Conservation (phyloP, 2,113 vertebrate species). For the Clarias batrachus region DNA sequence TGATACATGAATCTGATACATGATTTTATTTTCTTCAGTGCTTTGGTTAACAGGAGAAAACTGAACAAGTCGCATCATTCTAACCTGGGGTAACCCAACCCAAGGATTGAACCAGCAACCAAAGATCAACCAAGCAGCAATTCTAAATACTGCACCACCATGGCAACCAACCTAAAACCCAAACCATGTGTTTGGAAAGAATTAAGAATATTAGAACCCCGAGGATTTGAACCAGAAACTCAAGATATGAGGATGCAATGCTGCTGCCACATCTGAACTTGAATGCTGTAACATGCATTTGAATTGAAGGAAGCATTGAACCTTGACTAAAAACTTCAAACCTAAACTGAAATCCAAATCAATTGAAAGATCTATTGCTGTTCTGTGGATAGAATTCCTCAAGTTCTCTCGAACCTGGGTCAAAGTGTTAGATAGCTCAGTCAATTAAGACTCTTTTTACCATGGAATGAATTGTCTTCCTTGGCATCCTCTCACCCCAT, state of each 20-base stretch:
- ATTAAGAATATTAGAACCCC: not conserved
- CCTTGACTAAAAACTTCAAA: not conserved
- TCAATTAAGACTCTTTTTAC: slow-evolving; percentile 12
- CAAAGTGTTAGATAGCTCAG: slow-evolving; percentile 21
- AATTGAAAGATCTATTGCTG: not conserved
- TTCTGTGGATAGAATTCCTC: not conserved
- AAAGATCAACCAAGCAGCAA: not conserved
- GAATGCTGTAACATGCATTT: not conserved
- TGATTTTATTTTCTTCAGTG: no score
- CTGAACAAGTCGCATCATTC: not conserved
- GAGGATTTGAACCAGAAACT: not conserved
- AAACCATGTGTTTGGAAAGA: not conserved
- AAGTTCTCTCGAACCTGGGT: not conserved
- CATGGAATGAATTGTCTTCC: not conserved
- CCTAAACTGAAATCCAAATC: not conserved
- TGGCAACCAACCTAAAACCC: not conserved
- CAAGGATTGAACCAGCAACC: not conserved
- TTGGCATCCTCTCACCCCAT: not conserved
- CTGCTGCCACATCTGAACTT: not conserved
- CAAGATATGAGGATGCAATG: no score
- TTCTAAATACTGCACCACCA: not conserved
- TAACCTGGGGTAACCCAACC: not conserved
- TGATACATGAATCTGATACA: no score
- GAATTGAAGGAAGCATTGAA: not conserved
- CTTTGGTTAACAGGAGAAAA: not conserved